Percentiles rank a stretch among this genome's conserved stretches.
Conservation (phyloP, 1,140 invertebrate genomes). For the Neodiprion lecontei region DNA sequence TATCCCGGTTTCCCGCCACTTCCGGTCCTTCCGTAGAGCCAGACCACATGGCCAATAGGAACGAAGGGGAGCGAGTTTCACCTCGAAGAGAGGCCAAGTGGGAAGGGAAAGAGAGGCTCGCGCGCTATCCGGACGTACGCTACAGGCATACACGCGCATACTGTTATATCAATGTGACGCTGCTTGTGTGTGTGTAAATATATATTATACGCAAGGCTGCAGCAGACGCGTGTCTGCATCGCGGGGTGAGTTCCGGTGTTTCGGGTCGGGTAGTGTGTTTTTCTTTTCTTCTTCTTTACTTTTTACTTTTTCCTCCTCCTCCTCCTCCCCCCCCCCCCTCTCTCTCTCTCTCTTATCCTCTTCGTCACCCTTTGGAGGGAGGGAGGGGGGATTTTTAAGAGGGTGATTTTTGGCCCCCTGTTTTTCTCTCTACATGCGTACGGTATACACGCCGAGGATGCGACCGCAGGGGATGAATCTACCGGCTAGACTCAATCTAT, state of each 20-base stretch:
- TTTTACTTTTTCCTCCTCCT: background rate
- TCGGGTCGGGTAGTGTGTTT: background rate
- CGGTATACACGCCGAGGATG: too few species aligned
- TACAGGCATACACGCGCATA: slow-evolving; percentile 20
- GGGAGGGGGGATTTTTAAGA: too few species aligned
- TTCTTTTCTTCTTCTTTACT: background rate
- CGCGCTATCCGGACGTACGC: slow-evolving; percentile 28
- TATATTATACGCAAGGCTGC: slow-evolving; percentile 23
- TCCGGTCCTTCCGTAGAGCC: slow-evolving; percentile 3
- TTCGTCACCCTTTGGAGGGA: background rate
- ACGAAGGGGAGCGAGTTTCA: slow-evolving; percentile 14
- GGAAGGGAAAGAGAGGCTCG: slow-evolving; percentile 18
- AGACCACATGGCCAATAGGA: background rate
- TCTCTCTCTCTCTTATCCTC: slow-evolving; percentile 6
- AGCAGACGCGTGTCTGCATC: slow-evolving; percentile 18
- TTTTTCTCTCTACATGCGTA: too few species aligned
- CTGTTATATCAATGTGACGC: slow-evolving; percentile 15
- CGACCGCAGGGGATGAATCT: background rate
- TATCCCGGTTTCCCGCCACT: background rate
- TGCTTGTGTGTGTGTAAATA: slow-evolving; percentile 19
- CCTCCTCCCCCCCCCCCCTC: background rate
- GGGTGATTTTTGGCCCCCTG: too few species aligned
- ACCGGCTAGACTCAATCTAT: too few species aligned
- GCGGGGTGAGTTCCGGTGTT: background rate
- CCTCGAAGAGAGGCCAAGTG: slow-evolving; percentile 18